Evolutionary conservation across 2,797 vertebrate genomes (phyloP), one percentile per base, ranked within the genome.

Genomic region (Acanthurus lineatus): DNA sequence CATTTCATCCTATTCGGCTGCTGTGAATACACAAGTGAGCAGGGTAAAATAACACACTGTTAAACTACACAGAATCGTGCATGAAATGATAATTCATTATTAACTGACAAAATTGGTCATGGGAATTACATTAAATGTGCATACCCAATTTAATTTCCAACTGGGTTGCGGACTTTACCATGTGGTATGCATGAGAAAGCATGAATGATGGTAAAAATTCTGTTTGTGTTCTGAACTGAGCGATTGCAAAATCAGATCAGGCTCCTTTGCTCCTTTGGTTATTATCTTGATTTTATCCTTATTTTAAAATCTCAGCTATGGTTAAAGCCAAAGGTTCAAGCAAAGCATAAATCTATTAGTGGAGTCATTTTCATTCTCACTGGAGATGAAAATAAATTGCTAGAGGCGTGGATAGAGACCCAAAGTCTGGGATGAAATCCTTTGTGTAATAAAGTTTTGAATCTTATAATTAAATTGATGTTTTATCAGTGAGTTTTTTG

Each of bases 351-450:
- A 86, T 78, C 70, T 85, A 80, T 90, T 79, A 77, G 60, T 52
- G 22, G 77, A 45, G 82, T 87, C 59, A 80, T 88, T 85, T 83
- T 77, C 22, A 48, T 90, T 84, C 76, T 82, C 76, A 83, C 67
- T 88, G 73, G 53, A 79, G 85, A 82, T 82, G 84, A 86, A 80
- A 85, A 82, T 85, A 85, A 87, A 88, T 90, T 73, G 70, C 86
- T 44, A 14, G 57, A 40, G 69, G 81, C 69, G 48, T 79, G 72
- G 77, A 74, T 47, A 49, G 67, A 74, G 62, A 83, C 73, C 59
- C 38, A 69, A 51, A 53, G 44, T 52, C 19, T 56, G 7, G 7
- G 19, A 72, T n/a, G 25, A 54, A 83, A 52, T 59, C 10, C 44
- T 6, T 0, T n/a, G n/a, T 66, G 22, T 57, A 22, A 54, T 22